Evolutionary conservation across 1,140 invertebrate genomes (phyloP), one percentile per base, ranked within the genome.

Genomic region (Anastrepha obliqua): DNA sequence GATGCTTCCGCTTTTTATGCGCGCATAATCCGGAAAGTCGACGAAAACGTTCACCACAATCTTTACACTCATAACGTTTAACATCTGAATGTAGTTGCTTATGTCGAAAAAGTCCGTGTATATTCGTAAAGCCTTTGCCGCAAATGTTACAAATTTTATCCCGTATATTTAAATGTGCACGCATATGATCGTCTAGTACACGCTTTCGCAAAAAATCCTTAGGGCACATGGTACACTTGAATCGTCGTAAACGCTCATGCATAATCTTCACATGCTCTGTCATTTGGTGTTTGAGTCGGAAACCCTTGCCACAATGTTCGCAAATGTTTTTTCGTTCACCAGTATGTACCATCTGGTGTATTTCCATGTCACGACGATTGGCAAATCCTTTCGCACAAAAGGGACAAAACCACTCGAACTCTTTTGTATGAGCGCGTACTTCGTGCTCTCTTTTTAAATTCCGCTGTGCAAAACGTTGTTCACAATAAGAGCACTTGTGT

Each of bases 1-100:
- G 91, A 20, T 92, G 91, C 0, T 90, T 91, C 11, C 90, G 90
- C 86, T 92, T 92, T 91, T 91, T 91, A 29, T 92, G 91, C 5
- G 90, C 91, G 60, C 91, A 91, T 0, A 92, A 86, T 13, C 90
- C 91, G 15, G 91, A 91, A 87, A 92, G 91, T 55, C 91, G 91
- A 6, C 91, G 90, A 86, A 92, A 92, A 55, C 91, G 86, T 44
- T 89, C 85, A 8, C 88, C 87, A 20, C 88, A 89, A 13, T 86
- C n/a, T 65, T 87, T 89, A 44, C 88, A 89, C 0, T 87, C 88
- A 78, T 91, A 92, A 42, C 64, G 58, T 44, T 89, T 89, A 60
- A 85, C 47, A 9, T 89, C 78, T 4, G 67, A 74, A 87, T 89
- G 90, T 17, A 91, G 89, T 70, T 90, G 88, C 51, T 90, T 91